These are phyloP conservation scores for Ormyrus thymus DNA, from an alignment of 2,888 invertebrate species.

Conservation along the genomic window DNA sequence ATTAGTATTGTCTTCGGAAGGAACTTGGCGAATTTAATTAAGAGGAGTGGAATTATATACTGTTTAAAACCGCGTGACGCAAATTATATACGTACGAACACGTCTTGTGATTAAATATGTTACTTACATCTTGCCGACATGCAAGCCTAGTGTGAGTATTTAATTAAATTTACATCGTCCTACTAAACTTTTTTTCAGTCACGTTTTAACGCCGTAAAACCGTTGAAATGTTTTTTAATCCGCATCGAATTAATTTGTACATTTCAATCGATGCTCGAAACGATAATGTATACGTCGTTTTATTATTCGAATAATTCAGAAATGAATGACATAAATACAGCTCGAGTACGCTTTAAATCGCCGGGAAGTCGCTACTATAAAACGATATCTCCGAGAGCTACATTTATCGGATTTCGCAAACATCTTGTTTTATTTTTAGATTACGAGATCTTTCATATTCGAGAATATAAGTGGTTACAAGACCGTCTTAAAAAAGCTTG, in stretches of 20 bases:
- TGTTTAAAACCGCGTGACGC: conserved; percentile 24
- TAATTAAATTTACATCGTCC: not conserved
- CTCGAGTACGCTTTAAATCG: not conserved
- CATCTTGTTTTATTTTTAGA: conserved; percentile 14
- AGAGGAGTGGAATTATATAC: conserved; percentile 15
- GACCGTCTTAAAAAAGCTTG: too few species aligned
- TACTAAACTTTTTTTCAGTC: too few species aligned
- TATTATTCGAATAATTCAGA: too few species aligned
- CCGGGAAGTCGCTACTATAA: not conserved
- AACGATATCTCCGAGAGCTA: not conserved
- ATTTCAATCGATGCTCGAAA: too few species aligned
- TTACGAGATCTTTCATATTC: not conserved
- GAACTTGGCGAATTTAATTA: conserved; percentile 14
- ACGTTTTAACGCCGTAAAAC: too few species aligned
- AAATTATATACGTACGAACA: conserved; percentile 16
- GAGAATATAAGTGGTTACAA: too few species aligned
- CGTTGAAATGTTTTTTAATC: too few species aligned
- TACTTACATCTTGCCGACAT: conserved; percentile 11
- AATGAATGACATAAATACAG: too few species aligned
- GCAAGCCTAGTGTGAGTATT: not conserved
- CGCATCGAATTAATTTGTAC: too few species aligned
- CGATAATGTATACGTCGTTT: too few species aligned
- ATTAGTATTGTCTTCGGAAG: not conserved
- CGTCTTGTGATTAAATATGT: conserved; percentile 2
- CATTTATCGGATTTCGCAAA: conserved; percentile 27